phyloP scores from a whole-genome alignment of 1,140 invertebrate genomes.

The Harpegnathos saltator region DNA sequence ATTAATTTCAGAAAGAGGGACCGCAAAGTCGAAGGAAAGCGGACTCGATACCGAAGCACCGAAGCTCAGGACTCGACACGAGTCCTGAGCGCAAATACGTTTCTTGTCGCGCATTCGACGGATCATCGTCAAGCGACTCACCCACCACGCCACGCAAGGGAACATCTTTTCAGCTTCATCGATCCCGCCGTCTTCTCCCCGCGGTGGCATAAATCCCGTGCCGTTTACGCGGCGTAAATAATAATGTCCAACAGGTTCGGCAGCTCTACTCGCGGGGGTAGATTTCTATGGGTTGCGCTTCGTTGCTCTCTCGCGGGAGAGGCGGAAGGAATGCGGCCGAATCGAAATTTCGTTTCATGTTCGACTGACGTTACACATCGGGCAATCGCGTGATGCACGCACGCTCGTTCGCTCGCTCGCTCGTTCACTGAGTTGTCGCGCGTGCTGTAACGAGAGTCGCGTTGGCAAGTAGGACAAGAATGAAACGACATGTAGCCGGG shows the following conservation, averaged over 20 bases:
- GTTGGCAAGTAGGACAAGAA: constrained; percentile 30
- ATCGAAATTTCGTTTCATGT: constrained; percentile 54
- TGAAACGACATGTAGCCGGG: constrained; percentile 43
- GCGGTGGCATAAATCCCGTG: background rate
- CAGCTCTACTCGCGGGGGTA: constrained; percentile 7
- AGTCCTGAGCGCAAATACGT: too few relatives aligned
- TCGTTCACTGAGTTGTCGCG: constrained; percentile 25
- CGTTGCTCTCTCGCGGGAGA: too few relatives aligned
- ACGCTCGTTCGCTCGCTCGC: background rate
- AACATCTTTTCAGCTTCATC: too few relatives aligned
- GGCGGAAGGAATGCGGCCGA: constrained; percentile 1
- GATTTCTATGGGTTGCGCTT: background rate
- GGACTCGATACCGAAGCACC: too few relatives aligned
- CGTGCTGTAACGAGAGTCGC: constrained; percentile 41
- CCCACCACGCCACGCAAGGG: too few relatives aligned
- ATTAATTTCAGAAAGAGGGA: too few relatives aligned
- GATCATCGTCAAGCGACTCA: too few relatives aligned
- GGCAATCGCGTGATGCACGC: constrained; percentile 34
- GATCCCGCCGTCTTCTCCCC: background rate
- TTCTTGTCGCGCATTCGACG: too few relatives aligned
- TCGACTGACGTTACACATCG: constrained; percentile 19
- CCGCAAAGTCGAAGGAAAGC: too few relatives aligned
- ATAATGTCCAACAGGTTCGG: constrained; percentile 58
- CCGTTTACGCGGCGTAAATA: constrained; percentile 43
- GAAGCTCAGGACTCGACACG: too few relatives aligned